Evolutionary conservation across 2,113 vertebrate genomes (phyloP).

Genomic region (Xiphophorus maculatus): DNA sequence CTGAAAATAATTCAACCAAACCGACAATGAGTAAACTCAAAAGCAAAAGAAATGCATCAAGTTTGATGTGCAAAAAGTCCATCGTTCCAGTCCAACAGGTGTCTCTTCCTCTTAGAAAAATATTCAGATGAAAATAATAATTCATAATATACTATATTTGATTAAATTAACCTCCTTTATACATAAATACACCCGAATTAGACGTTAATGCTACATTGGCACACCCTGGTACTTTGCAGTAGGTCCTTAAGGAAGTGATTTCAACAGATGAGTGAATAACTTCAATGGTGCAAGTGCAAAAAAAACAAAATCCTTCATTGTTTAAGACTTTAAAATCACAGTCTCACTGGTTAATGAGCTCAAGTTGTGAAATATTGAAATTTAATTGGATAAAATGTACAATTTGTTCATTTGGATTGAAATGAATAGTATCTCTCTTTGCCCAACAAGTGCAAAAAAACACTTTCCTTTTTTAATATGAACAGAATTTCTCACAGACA

Average conservation of each 20-base stretch:
- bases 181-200: conserved; percentile 73
- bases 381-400: background rate
- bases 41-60: conserved; percentile 37
- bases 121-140: conserved; percentile 70
- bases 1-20: conserved; percentile 38
- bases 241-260: conserved; percentile 31
- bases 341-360: conserved; percentile 34
- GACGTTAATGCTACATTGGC: conserved; percentile 77
- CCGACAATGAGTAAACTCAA: conserved; percentile 36
- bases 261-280: conserved; percentile 28
- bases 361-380: conserved; percentile 8
- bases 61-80: conserved; percentile 30
- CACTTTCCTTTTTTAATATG: background rate
- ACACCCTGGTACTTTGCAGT: conserved; percentile 61
- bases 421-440: background rate
- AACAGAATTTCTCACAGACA: conserved; percentile 1
- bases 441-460: background rate
- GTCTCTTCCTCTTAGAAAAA: conserved; percentile 77
- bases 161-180: conserved; percentile 81
- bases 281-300: conserved; percentile 63
- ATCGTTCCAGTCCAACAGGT: conserved; percentile 79
- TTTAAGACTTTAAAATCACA: conserved; percentile 47
- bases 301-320: conserved; percentile 61
- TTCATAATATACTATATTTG: conserved; percentile 77
- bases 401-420: background rate